Base-by-base conservation (phyloP, 2,113 vertebrate species). In the Anolis sagrei region DNA sequence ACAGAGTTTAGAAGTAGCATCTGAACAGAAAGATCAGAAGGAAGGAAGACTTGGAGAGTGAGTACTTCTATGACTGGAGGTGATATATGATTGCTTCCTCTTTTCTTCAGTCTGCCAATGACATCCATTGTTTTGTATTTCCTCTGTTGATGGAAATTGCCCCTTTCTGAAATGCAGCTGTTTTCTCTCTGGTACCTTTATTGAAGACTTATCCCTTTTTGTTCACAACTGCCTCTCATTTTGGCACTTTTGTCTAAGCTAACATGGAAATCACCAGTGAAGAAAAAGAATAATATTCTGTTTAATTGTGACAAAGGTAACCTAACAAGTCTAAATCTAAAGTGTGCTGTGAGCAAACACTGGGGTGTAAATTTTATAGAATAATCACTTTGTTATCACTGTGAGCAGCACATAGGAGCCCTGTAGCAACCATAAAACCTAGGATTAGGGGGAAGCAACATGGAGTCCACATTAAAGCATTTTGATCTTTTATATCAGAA, bases 301-400 rank as follows among this genome's bases (percentile, higher is more conserved):
- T 76, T 49, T 66, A 66, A 8, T 86, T 25, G 27, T 83, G 58
- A 49, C 54, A 73, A 39, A 66, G 80, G 64, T 1, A 80, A 9
- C 21, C 84, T 64, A 1, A 69, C 79, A n/a, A 5, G 34, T 73
- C 69, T 81, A 78, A 36, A 77, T 39, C 32, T 1, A 1, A 64
- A 3, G 44, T 86, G n/a, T 27, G 1, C 64, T 32, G 36, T 0
- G 6, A 87, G 61, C 61, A 62, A 74, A 44, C 61, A 18, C 1
- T 76, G 69, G 86, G 7, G 10, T 25, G 69, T 5, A 68, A 32
- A 19, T 23, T 75, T 89, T 25, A 3, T 70, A 68, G 85, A 87
- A 4, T 72, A 87, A 83, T 27, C 84, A 72, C 51, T 72, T 6
- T 8, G 74, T 89, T 34, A 6, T 25, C 72, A 87, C 74, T 84